These are phyloP conservation scores for Vultur gryphus DNA, from an alignment of 2,797 vertebrate species.

Conservation along the genomic window DNA sequence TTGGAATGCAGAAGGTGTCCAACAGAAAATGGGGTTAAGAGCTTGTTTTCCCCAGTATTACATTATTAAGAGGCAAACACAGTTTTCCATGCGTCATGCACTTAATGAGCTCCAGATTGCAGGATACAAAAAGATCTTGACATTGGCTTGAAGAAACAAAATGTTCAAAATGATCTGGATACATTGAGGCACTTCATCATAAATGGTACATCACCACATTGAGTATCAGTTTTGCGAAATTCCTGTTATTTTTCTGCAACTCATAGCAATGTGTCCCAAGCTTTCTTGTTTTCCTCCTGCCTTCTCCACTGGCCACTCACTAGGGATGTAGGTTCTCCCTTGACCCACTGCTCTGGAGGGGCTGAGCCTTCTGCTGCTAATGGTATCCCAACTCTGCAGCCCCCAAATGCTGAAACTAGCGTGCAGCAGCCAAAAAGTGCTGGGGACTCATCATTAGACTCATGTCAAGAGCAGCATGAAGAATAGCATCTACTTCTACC, in stretches of 20 bases:
- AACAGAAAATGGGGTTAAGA: background rate
- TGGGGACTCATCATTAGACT: background rate
- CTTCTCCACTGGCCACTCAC: background rate
- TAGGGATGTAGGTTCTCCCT: background rate
- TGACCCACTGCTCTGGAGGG: background rate
- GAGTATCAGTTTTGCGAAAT: background rate
- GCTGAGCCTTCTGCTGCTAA: background rate
- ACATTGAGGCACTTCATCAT: background rate
- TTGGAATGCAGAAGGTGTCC: background rate
- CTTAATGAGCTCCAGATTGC: background rate
- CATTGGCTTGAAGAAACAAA: background rate
- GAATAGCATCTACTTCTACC: background rate
- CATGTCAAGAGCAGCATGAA: accelerated
- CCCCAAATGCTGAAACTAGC: background rate
- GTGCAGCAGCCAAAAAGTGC: background rate
- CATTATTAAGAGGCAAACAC: background rate
- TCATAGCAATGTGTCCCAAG: background rate
- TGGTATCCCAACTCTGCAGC: background rate
- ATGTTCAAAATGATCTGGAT: background rate
- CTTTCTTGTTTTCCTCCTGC: background rate
- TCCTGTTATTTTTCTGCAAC: background rate
- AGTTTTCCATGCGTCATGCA: background rate
- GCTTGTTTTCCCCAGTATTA: background rate
- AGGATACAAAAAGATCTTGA: background rate
- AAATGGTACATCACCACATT: background rate